These are phyloP conservation scores for Cranoglanis bouderius DNA, from an alignment of 2,113 vertebrate genomes.

Conservation along the genomic window DNA sequence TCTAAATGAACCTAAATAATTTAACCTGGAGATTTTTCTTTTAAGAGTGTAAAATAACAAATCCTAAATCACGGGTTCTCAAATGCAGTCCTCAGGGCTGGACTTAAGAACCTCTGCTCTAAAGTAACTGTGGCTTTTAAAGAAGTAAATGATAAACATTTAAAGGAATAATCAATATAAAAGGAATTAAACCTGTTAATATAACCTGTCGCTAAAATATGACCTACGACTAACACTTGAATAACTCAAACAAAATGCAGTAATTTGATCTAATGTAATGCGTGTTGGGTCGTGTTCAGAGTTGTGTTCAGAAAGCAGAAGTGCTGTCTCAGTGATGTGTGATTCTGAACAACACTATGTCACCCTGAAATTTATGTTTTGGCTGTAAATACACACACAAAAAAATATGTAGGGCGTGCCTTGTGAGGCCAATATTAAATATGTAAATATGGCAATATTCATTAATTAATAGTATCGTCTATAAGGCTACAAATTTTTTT, in stretches of 20 bases:
- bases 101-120: not conserved
- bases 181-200: not conserved
- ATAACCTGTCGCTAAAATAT: not conserved
- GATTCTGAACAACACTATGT: not conserved
- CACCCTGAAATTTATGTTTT: not conserved
- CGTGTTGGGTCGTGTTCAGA: not conserved
- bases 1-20: not conserved
- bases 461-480: not conserved
- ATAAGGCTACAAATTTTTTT: not conserved
- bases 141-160: not conserved
- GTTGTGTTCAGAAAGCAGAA: not conserved
- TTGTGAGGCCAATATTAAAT: not conserved
- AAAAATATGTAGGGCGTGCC: not conserved
- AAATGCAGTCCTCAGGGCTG: not conserved
- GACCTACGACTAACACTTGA: not conserved
- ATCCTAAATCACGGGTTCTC: not conserved
- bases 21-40: conserved; percentile 3
- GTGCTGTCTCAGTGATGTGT: not conserved
- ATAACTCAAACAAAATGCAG: not conserved
- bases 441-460: not conserved
- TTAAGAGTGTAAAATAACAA: not conserved
- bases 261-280: not conserved
- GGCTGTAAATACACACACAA: not conserved
- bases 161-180: not conserved
- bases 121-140: not conserved